These are phyloP conservation scores for Orthosia gracilis DNA, from an alignment of 2,888 invertebrate species.

Conservation along the genomic window DNA sequence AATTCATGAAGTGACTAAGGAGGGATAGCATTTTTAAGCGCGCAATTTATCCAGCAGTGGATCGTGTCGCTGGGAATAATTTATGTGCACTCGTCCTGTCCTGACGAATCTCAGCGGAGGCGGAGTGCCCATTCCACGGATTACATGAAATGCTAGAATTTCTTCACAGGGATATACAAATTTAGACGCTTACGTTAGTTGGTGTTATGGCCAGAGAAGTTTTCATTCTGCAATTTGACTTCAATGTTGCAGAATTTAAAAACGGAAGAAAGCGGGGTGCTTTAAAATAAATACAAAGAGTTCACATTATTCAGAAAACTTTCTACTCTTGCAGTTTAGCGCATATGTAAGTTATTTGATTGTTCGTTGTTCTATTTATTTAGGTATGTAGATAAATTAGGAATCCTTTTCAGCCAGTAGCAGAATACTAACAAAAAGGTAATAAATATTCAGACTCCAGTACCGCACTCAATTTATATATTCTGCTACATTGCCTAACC, in stretches of 20 bases:
- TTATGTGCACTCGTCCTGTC: conserved; percentile 74
- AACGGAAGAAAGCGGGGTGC: conserved; percentile 1
- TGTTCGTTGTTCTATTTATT: conserved; percentile 14
- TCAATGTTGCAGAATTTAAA: conserved; percentile 2
- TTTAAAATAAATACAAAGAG: conserved; percentile 28
- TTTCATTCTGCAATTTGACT: conserved; percentile 31
- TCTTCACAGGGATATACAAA: conserved; percentile 46
- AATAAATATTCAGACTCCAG: conserved; percentile 35
- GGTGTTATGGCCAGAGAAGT: conserved; percentile 15
- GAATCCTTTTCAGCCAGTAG: conserved; percentile 2
- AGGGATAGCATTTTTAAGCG: conserved; percentile 81
- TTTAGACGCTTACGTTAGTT: conserved; percentile 29
- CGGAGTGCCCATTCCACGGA: conserved; percentile 47
- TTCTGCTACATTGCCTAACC: conserved; percentile 31
- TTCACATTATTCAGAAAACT: conserved; percentile 18
- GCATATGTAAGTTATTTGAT: background rate
- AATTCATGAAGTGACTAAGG: conserved; percentile 83
- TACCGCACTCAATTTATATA: conserved; percentile 33
- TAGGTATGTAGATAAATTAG: conserved; percentile 7
- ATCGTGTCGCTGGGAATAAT: conserved; percentile 74
- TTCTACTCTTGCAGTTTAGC: background rate
- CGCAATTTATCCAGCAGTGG: conserved; percentile 77
- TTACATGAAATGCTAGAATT: conserved; percentile 58
- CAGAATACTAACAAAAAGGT: background rate
- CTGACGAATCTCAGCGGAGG: conserved; percentile 71